Conservation (phyloP, 2,113 vertebrate genomes). For the Monarcha castaneiventris region DNA sequence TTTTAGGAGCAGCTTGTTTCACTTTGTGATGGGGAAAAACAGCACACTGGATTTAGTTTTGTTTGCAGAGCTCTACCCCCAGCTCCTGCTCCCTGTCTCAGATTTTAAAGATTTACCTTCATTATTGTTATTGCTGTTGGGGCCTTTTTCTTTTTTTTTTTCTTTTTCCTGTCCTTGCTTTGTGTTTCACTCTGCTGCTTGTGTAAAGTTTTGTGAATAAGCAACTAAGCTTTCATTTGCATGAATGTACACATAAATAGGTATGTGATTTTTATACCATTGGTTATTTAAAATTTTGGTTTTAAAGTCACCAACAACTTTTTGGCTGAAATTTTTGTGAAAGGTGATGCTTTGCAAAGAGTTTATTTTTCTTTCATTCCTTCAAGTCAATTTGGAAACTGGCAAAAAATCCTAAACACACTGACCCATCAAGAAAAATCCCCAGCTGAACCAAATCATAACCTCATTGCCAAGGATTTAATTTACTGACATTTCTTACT, state of each 20-base stretch:
- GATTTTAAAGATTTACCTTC: background rate
- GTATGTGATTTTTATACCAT: background rate
- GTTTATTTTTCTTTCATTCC: background rate
- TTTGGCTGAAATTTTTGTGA: background rate
- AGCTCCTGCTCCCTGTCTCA: background rate
- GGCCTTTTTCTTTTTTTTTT: background rate
- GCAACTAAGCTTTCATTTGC: background rate
- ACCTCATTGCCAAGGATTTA: background rate
- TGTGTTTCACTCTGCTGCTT: background rate
- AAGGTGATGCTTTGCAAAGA: background rate
- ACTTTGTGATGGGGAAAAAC: conserved; percentile 30
- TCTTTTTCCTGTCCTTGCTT: rapidly evolving
- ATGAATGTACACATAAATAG: background rate
- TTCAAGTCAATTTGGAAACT: background rate
- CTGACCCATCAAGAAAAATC: background rate
- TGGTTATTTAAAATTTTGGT: background rate
- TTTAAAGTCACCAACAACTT: background rate
- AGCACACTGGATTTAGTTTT: background rate
- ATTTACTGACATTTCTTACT: background rate
- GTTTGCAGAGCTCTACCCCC: background rate
- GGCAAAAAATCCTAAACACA: background rate
- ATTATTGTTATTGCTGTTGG: background rate
- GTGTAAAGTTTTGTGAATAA: background rate
- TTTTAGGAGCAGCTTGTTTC: conserved; percentile 28
- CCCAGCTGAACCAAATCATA: background rate